Evolutionary conservation across 2,797 vertebrate species (phyloP).

Genomic region (Enteromius trimaculatus): DNA sequence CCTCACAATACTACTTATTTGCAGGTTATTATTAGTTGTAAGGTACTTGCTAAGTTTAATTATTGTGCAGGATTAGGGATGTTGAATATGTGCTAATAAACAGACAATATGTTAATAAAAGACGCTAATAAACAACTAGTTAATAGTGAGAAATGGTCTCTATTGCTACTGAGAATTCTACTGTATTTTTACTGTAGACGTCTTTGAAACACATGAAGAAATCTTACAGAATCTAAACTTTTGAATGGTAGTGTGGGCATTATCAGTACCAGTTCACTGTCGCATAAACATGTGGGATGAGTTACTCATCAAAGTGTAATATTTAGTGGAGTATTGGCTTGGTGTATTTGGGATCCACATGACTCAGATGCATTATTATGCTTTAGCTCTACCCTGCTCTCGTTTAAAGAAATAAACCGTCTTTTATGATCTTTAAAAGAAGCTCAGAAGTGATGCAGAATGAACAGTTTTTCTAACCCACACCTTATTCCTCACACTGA

Average conservation of each 20-base stretch:
- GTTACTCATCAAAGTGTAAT: neutral
- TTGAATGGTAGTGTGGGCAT: neutral
- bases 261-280: neutral
- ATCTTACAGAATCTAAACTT: neutral
- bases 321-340: neutral
- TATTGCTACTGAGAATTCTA: neutral
- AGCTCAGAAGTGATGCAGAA: conserved; percentile 17
- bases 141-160: neutral
- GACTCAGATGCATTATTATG: conserved; percentile 31
- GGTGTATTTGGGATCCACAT: conserved; percentile 43
- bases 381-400: conserved; percentile 20
- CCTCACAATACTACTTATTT: neutral
- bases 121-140: neutral
- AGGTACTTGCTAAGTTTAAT: neutral
- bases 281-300: neutral
- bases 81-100: neutral
- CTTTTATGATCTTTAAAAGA: conserved; percentile 46
- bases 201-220: neutral
- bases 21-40: too few relatives aligned
- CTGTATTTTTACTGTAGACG: neutral
- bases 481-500: conserved; percentile 69
- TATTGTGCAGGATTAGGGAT: neutral
- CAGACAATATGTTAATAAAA: neutral
- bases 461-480: conserved; percentile 71
- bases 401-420: conserved; percentile 44